These are phyloP conservation scores for Myotis planiceps DNA, from an alignment of 2,797 vertebrate species.

Conservation along the genomic window DNA sequence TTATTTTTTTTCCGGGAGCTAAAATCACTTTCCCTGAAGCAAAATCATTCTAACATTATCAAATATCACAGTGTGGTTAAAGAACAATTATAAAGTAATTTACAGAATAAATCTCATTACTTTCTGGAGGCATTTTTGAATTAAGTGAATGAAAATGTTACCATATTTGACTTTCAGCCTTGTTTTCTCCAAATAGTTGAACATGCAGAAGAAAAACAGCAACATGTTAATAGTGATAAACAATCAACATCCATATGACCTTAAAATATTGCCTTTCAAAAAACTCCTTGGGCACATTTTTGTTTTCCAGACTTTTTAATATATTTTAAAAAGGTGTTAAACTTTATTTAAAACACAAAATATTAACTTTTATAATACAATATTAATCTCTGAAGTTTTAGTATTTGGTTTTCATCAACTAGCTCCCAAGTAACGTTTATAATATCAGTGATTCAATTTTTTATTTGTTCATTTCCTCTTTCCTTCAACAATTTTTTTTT, in stretches of 20 bases:
- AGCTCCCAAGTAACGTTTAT: neutral
- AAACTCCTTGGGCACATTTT: neutral
- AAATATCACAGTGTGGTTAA: slow-evolving; percentile 88
- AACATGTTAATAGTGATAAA: neutral
- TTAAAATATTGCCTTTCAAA: neutral
- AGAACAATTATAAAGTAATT: slow-evolving; percentile 89
- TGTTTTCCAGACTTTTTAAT: neutral
- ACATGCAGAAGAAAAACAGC: slow-evolving; percentile 35
- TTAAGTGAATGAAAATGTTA: slow-evolving; percentile 81
- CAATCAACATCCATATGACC: neutral
- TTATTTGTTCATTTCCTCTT: neutral
- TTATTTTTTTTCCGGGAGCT: slow-evolving; percentile 84
- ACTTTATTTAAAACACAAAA: neutral
- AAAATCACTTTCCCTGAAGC: slow-evolving; percentile 86
- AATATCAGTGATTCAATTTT: neutral
- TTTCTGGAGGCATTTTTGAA: slow-evolving; percentile 83
- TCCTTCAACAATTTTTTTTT: neutral
- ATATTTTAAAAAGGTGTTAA: neutral
- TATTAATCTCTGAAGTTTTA: neutral
- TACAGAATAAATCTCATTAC: slow-evolving; percentile 88
- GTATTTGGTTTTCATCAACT: neutral
- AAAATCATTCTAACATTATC: slow-evolving; percentile 89
- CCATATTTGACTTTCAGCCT: slow-evolving; percentile 79
- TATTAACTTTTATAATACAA: neutral
- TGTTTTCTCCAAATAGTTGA: slow-evolving; percentile 71